Conservation (phyloP, 2,797 vertebrate species). For the Euphonia xanthogaster region DNA sequence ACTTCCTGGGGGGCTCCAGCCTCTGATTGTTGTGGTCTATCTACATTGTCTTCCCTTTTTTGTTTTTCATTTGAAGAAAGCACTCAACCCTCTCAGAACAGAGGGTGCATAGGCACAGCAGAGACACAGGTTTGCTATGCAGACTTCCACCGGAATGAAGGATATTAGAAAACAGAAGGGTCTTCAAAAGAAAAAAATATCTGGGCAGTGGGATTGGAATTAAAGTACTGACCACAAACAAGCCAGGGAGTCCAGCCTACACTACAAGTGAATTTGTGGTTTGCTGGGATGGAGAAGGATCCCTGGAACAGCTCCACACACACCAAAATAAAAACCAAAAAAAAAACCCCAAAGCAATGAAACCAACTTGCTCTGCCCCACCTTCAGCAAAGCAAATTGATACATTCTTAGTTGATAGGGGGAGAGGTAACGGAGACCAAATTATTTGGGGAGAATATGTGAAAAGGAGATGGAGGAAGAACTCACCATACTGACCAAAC, state of each 20-base stretch:
- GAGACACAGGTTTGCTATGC: conserved; percentile 10
- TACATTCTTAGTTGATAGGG: not conserved
- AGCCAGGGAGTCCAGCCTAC: not conserved
- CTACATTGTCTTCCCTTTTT: not conserved
- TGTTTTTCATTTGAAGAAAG: conserved; percentile 15
- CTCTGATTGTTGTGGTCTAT: not conserved
- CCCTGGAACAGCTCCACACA: not conserved
- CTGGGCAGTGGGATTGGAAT: not conserved
- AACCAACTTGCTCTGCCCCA: not conserved
- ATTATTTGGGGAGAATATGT: not conserved
- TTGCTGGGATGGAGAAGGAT: not conserved
- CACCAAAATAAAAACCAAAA: no score
- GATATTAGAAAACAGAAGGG: not conserved
- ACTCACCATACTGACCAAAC: conserved; percentile 16
- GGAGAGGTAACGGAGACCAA: not conserved
- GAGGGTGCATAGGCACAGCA: conserved; percentile 46
- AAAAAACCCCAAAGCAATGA: not conserved
- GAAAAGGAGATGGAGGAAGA: conserved; percentile 3
- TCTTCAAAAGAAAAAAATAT: not conserved
- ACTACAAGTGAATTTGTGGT: not conserved
- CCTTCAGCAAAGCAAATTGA: not conserved
- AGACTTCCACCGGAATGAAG: not conserved
- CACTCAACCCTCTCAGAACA: conserved; percentile 47
- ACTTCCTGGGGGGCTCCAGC: not conserved
- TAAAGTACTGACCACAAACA: not conserved